Evolutionary conservation across 2,888 invertebrate species (phyloP).

Genomic region (Clusia tigrina): DNA sequence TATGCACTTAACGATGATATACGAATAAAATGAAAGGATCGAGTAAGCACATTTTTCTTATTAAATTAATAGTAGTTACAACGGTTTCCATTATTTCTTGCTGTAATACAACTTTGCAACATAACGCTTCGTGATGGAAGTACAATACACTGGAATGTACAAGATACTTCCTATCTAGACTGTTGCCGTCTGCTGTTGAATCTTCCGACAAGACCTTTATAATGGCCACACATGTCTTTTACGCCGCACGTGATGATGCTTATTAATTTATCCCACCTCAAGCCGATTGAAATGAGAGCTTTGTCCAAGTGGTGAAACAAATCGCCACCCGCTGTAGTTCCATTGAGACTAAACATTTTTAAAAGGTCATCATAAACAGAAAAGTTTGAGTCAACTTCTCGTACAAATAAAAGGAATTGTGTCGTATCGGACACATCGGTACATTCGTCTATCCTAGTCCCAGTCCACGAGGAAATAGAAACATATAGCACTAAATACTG

Average conservation of each 20-base stretch:
- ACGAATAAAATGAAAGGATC: no score
- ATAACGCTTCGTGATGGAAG: neutral
- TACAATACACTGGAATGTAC: neutral
- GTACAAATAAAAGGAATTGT: neutral
- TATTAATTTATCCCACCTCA: neutral
- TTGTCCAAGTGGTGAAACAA: neutral
- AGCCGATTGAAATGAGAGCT: neutral
- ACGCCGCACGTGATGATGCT: neutral
- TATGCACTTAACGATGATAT: neutral
- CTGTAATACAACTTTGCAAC: neutral
- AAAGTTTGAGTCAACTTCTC: neutral
- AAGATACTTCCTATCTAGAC: neutral
- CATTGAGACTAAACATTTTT: neutral
- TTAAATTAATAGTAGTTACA: neutral
- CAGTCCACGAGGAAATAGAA: no score
- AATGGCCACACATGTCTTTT: neutral
- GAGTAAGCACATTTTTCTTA: neutral
- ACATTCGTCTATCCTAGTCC: neutral
- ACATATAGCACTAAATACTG: no score
- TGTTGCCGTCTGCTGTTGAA: neutral
- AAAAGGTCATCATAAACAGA: neutral
- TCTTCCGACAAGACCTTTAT: no score
- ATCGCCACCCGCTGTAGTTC: neutral
- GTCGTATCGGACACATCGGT: neutral
- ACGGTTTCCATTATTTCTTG: neutral